phyloP scores from a whole-genome alignment of 1,140 invertebrate genomes.

The Euschistus heros region DNA sequence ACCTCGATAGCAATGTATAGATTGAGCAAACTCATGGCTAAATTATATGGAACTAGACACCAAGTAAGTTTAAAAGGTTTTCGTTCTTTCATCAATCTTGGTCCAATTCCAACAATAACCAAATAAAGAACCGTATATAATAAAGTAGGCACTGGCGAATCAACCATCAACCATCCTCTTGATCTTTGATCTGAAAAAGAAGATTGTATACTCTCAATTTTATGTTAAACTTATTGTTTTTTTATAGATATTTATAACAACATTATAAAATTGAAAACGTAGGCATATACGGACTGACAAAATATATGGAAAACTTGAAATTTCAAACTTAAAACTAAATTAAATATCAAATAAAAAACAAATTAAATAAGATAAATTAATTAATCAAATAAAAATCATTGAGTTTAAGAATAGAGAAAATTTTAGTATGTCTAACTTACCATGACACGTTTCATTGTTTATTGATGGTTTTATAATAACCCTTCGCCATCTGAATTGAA shows the following conservation, averaged over 20 bases:
- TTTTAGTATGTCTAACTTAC: no score
- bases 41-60: conserved; percentile 74
- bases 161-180: conserved; percentile 75
- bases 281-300: not conserved
- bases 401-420: no score
- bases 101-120: conserved; percentile 66
- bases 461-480: no score
- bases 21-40: conserved; percentile 72
- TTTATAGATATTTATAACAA: not conserved
- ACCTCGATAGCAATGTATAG: conserved; percentile 72
- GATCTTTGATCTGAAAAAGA: conserved; percentile 60
- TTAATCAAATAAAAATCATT: no score
- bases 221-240: not conserved
- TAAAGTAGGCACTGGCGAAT: conserved; percentile 63
- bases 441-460: no score
- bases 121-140: conserved; percentile 66
- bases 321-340: no score
- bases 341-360: no score
- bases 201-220: conserved; percentile 14
- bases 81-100: conserved; percentile 70
- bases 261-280: not conserved
- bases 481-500: no score
- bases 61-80: conserved; percentile 67
- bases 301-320: not conserved
- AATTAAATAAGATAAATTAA: no score